These are phyloP conservation scores for Cherax quadricarinatus DNA, from an alignment of 1,140 invertebrate species.

Conservation along the genomic window DNA sequence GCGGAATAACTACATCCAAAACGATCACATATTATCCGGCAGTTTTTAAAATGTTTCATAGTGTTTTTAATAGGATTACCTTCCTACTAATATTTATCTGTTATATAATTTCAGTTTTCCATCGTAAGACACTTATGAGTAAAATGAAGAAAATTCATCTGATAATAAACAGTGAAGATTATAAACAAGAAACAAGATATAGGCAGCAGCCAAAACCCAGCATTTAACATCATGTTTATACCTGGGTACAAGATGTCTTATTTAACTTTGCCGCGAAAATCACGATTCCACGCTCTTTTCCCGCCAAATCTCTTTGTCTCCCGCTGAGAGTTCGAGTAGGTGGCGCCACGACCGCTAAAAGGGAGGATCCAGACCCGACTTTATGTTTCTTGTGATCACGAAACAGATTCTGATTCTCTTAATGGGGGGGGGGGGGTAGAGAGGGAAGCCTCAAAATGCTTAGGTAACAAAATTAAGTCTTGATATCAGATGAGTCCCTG, in stretches of 20 bases:
- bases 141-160: not conserved
- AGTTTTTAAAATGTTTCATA: slow-evolving; percentile 36
- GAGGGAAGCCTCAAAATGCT: slow-evolving; percentile 11
- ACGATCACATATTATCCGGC: slow-evolving; percentile 22
- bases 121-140: not conserved
- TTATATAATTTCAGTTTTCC: not conserved
- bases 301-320: slow-evolving; percentile 60
- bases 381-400: slow-evolving; percentile 54
- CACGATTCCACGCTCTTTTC: slow-evolving; percentile 67
- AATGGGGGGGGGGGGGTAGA: not conserved
- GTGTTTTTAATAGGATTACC: not conserved
- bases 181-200: not conserved
- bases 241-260: slow-evolving; percentile 41
- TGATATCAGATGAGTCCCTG: not conserved
- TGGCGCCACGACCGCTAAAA: slow-evolving; percentile 63
- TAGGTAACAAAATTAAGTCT: not conserved
- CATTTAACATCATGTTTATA: slow-evolving; percentile 6
- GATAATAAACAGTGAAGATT: not conserved
- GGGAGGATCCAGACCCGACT: slow-evolving; percentile 24
- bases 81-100: not conserved
- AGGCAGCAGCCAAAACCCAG: not conserved
- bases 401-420: slow-evolving; percentile 60
- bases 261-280: slow-evolving; percentile 65
- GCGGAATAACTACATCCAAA: slow-evolving; percentile 43
- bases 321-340: slow-evolving; percentile 48